A percentile compares a stretch with the other conserved stretches of the same genome.
Evolutionary conservation across 2,888 invertebrate genomes (phyloP).

Genomic region (Trissoscelio sp.): DNA sequence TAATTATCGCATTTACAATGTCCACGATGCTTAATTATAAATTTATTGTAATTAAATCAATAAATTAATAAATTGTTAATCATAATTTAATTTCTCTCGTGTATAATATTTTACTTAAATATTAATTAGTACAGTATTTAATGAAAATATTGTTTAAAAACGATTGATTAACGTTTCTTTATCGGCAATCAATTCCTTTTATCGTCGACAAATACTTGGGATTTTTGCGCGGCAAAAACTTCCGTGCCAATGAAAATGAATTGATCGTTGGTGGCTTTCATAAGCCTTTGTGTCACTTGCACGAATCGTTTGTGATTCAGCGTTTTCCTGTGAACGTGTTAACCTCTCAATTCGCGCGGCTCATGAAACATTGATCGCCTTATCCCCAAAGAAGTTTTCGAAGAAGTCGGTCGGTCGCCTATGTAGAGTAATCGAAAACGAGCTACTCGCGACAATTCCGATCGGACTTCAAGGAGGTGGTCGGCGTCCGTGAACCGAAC

Average conservation of each 20-base stretch:
- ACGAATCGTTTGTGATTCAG: slow-evolving; percentile 57
- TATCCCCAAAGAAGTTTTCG: slow-evolving; percentile 58
- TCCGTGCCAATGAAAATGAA: slow-evolving; percentile 43
- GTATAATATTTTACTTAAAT: too few relatives aligned
- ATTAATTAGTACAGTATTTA: too few relatives aligned
- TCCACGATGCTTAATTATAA: too few relatives aligned
- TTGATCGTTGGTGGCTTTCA: slow-evolving; percentile 48
- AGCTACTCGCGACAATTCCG: slow-evolving; percentile 43
- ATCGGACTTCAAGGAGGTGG: slow-evolving; percentile 21
- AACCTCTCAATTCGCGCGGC: slow-evolving; percentile 68
- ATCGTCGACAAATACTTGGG: slow-evolving; percentile 36
- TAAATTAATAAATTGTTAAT: too few relatives aligned
- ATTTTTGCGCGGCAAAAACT: slow-evolving; percentile 39
- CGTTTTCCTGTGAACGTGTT: slow-evolving; percentile 53
- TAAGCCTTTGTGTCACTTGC: slow-evolving; percentile 58
- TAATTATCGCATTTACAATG: too few relatives aligned
- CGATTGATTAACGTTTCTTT: too few relatives aligned
- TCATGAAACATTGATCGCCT: slow-evolving; percentile 78
- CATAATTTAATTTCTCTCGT: too few relatives aligned
- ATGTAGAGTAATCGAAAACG: slow-evolving; percentile 43
- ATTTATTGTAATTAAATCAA: too few relatives aligned
- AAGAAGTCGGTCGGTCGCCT: slow-evolving; percentile 56
- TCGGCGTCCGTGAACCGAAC: slow-evolving; percentile 46
- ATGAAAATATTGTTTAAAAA: too few relatives aligned
- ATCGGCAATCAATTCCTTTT: slow-evolving; percentile 33